A percentile compares a stretch with the other conserved stretches of the same genome.
phyloP scores from a whole-genome alignment of 2,113 vertebrate species.

The Cryptomyrus ogoouensis region DNA sequence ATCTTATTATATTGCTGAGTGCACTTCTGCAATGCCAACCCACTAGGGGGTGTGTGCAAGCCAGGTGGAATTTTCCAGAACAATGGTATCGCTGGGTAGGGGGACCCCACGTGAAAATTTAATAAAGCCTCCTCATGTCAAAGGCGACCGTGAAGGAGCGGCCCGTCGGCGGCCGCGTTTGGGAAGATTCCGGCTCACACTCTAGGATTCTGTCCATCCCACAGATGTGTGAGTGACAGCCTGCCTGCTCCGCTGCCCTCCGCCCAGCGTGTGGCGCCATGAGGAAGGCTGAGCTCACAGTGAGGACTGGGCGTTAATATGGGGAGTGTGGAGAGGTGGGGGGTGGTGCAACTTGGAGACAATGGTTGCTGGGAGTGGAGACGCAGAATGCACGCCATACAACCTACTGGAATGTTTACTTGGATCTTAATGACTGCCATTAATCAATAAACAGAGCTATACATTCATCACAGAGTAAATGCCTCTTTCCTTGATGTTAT shows the following conservation, averaged over 20 bases:
- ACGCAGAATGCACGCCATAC: slow-evolving; percentile 26
- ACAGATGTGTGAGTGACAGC: neutral
- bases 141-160: slow-evolving; percentile 55
- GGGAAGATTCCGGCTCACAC: slow-evolving; percentile 2
- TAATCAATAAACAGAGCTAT: slow-evolving; percentile 23
- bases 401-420: slow-evolving; percentile 19
- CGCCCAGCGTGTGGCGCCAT: slow-evolving; percentile 17
- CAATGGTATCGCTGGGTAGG: slow-evolving; percentile 30
- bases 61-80: slow-evolving; percentile 44
- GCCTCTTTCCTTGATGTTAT: slow-evolving; percentile 6
- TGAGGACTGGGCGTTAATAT: slow-evolving; percentile 18
- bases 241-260: slow-evolving; percentile 1
- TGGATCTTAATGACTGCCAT: slow-evolving; percentile 15
- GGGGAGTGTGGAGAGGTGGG: neutral
- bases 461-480: slow-evolving; percentile 8
- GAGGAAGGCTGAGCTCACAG: neutral
- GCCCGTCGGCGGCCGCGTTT: slow-evolving; percentile 15
- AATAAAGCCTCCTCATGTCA: slow-evolving; percentile 47
- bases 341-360: slow-evolving; percentile 5
- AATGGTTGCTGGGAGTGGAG: slow-evolving; percentile 22
- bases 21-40: neutral
- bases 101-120: slow-evolving; percentile 24
- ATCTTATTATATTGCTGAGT: neutral
- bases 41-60: slow-evolving; percentile 16
- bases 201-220: neutral